phyloP scores from a whole-genome alignment of 1,140 invertebrate genomes.

The Melitaea cinxia region DNA sequence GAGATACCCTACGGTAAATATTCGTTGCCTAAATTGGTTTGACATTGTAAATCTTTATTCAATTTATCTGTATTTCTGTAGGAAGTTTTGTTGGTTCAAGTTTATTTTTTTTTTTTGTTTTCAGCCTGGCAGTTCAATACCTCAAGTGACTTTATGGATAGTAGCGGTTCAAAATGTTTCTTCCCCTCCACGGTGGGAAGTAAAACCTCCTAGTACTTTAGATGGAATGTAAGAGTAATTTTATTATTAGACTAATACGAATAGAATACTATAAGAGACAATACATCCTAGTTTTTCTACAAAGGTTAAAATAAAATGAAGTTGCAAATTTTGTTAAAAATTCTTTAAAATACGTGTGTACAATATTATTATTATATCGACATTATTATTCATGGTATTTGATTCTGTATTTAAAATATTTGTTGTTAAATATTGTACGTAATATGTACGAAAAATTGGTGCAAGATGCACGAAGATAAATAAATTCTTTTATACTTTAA shows the following conservation, averaged over 20 bases:
- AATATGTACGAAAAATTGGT: too few species aligned
- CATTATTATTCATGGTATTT: too few species aligned
- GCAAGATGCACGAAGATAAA: too few species aligned
- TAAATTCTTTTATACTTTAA: too few species aligned
- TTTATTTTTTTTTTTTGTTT: constrained; percentile 37
- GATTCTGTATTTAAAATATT: too few species aligned
- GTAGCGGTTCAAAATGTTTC: constrained; percentile 88
- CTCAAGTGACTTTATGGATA: constrained; percentile 90
- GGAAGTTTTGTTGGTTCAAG: not conserved
- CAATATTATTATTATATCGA: too few species aligned
- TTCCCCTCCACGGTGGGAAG: constrained; percentile 83
- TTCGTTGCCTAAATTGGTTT: not conserved
- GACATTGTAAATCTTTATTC: not conserved
- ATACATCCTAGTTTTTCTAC: too few species aligned
- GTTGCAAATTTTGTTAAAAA: too few species aligned
- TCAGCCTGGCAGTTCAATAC: constrained; percentile 92
- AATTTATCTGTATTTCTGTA: too few species aligned
- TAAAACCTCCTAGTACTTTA: constrained; percentile 86
- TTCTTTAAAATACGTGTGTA: too few species aligned
- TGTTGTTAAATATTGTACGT: too few species aligned
- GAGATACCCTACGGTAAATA: constrained; percentile 88
- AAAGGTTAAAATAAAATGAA: too few species aligned
- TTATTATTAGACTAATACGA: not conserved
- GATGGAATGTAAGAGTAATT: constrained; percentile 85
- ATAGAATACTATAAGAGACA: not conserved